Evolutionary conservation across 2,888 invertebrate species (phyloP).

Genomic region (Oscheius sp.): DNA sequence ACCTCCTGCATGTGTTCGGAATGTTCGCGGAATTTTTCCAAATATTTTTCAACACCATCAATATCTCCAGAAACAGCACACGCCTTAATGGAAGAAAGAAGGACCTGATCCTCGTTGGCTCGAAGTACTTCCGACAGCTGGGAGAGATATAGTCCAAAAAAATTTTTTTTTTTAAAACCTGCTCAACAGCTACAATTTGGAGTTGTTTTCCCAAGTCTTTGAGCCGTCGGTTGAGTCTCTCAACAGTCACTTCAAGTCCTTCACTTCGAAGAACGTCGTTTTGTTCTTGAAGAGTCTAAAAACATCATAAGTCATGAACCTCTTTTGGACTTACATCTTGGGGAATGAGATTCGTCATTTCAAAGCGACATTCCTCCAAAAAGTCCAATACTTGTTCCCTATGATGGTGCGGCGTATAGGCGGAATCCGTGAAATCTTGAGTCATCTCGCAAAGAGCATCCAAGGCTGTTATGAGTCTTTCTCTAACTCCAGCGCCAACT

Average conservation of each 20-base stretch:
- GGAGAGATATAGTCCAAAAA: neutral
- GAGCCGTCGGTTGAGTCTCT: conserved; percentile 65
- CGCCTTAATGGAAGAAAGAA: conserved; percentile 70
- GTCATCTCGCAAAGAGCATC: conserved; percentile 92
- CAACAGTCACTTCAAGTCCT: conserved; percentile 68
- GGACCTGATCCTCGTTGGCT: conserved; percentile 73
- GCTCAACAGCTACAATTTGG: conserved; percentile 73
- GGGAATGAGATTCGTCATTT: conserved; percentile 87
- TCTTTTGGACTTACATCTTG: conserved; percentile 47
- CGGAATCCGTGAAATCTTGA: conserved; percentile 81
- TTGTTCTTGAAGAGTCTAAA: conserved; percentile 17
- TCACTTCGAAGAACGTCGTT: conserved; percentile 40
- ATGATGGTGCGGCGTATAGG: conserved; percentile 96
- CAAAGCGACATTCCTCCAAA: conserved; percentile 86
- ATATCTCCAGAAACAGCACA: conserved; percentile 80
- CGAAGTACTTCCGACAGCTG: conserved; percentile 72
- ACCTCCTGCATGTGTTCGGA: conserved; percentile 98
- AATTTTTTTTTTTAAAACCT: conserved; percentile 62
- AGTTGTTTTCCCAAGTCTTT: conserved; percentile 71
- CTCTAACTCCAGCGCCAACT: conserved; percentile 78
- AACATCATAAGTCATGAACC: neutral
- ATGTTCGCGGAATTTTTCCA: conserved; percentile 93
- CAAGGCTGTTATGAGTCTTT: conserved; percentile 85
- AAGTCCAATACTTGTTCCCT: conserved; percentile 89
- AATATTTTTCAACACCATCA: conserved; percentile 89